Percentiles rank a stretch among this genome's conserved stretches.
Evolutionary conservation across 2,888 invertebrate genomes (phyloP).

Genomic region (Anarsia innoxiella): DNA sequence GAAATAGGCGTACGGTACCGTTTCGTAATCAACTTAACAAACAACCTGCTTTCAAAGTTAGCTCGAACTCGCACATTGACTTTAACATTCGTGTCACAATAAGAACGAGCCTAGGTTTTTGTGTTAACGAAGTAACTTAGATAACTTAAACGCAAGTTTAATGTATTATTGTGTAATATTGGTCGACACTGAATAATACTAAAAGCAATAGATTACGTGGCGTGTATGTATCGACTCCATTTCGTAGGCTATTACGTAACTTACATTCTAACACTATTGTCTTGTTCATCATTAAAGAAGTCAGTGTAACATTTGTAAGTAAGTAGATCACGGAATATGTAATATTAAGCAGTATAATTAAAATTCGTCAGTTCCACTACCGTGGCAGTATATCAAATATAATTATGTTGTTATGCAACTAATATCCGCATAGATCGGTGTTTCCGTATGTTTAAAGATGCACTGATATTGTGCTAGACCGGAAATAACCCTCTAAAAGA

Average conservation of each 20-base stretch:
- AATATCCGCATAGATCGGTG: too few relatives aligned
- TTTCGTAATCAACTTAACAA: constrained; percentile 13
- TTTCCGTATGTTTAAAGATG: too few relatives aligned
- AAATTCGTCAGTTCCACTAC: constrained; percentile 1
- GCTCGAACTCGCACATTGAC: constrained; percentile 8
- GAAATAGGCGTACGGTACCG: too few relatives aligned
- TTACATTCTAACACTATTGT: constrained; percentile 7
- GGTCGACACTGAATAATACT: constrained; percentile 36
- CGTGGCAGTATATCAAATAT: neutral
- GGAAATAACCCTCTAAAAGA: too few relatives aligned
- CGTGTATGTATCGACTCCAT: constrained; percentile 31
- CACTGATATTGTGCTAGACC: too few relatives aligned
- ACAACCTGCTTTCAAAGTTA: constrained; percentile 13
- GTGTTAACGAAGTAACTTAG: constrained; percentile 47
- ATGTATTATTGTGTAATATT: constrained; percentile 45
- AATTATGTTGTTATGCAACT: constrained; percentile 1
- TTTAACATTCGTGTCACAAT: constrained; percentile 39
- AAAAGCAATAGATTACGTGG: constrained; percentile 37
- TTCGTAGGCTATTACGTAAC: constrained; percentile 18
- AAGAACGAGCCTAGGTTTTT: constrained; percentile 37
- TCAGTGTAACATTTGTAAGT: constrained; percentile 10
- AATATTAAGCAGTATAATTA: constrained; percentile 5
- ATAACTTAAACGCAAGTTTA: constrained; percentile 56
- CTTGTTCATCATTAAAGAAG: constrained; percentile 5
- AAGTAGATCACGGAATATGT: constrained; percentile 14